Evolutionary conservation across 2,113 vertebrate genomes (phyloP), one percentile per base, ranked within the genome.

Genomic region (Rhizomys pruinosus): DNA sequence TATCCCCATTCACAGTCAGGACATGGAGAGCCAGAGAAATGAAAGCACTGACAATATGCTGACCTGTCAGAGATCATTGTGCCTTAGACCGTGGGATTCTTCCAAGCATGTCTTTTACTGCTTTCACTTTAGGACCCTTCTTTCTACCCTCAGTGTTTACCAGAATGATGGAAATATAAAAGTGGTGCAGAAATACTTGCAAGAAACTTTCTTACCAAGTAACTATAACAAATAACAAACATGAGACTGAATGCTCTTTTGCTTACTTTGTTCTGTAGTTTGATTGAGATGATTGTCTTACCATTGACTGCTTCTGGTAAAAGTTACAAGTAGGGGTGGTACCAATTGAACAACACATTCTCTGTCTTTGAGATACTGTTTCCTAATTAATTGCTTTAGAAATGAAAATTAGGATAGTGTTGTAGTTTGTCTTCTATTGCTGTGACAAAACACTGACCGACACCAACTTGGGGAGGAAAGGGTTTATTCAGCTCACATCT

Each of bases 301-400:
- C 59, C 57, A 84, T 1, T 82, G 64, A 57, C 64, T 82, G n/a
- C 69, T 91, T 93, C 39, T 80, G 78, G 86, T 15, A 68, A 59
- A 82, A 92, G n/a, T 76, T 92, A 80, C 9, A 88, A 29, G 37
- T 59, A 90, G 34, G 34, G 78, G 85, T 63, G 72, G 61, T 72
- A 63, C 61, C 72, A 57, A 59, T 3, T 69, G 42, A 84, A 88
- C 8, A 94, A 82, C 13, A 77, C 10, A 80, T 77, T 94, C 44
- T 84, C 3, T 93, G 32, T 73, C n/a, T 72, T 89, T 66, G 91
- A 80, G 69, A 87, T 12, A 52, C 42, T 59, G 37, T 66, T 81
- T 91, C 44, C 89, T 92, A 89, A 91, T 86, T 87, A 91, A 95
- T 93, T 92, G 73, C 68, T 55, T 64, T 86, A 78, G 66, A 94